Evolutionary conservation across 2,797 vertebrate genomes (phyloP), one percentile per base, ranked within the genome.

Genomic region (Malurus splendens): DNA sequence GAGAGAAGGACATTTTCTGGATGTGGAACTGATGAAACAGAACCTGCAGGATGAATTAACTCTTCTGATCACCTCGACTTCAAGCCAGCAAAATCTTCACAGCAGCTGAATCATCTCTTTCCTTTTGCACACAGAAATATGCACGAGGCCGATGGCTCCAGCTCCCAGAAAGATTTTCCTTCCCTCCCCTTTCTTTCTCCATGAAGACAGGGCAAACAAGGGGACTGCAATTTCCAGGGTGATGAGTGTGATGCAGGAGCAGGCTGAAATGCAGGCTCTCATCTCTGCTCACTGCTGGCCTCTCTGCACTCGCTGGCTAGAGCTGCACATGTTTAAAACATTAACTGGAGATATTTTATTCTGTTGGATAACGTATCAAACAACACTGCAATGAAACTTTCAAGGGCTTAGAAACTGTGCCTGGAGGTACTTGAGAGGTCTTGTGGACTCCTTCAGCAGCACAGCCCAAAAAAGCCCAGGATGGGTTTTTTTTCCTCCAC

Each of bases 341-440:
- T 94, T 80, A 71, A 92, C 50, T 59, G 78, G 87, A 92, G 93
- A 94, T 95, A 86, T 90, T 95, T 95, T 91, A 94, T 94, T 94
- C 93, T 72, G 74, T 94, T 95, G 94, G 93, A 95, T 92, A 94
- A 77, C 27, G 2, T 92, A 95, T 92, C 94, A 95, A 95, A 92
- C 82, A 90, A 92, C 75, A 65, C 4, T 24, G 87, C 54, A 74
- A 84, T 52, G 77, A 93, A 93, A 93, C 75, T 94, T 94, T 80
- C 77, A 95, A 84, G 91, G 83, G 82, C 82, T 92, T 65, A 20
- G 89, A 86, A 93, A 84, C 39, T 74, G 68, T 71, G 92, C 82
- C 89, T 86, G 82, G 54, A 92, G 87, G 82, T 90, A 87, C 77
- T 55, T 23, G 60, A 79, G 85, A 79, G 65, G 90, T 83, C 82